phyloP scores from a whole-genome alignment of 2,888 invertebrate species.

The Leptogaster cylindrica region DNA sequence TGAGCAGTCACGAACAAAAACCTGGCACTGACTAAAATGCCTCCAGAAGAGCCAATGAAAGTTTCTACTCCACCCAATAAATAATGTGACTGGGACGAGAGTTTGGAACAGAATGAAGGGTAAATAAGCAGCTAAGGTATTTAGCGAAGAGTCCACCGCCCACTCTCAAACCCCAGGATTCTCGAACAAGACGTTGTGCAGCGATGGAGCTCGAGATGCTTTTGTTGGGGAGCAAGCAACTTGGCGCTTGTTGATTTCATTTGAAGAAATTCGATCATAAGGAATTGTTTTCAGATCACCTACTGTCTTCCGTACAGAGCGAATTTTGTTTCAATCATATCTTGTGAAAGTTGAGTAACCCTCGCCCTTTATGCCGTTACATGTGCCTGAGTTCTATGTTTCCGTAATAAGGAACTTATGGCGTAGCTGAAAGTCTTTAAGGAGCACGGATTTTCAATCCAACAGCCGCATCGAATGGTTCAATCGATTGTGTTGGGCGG shows the following conservation, averaged over 20 bases:
- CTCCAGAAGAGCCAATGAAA: not conserved
- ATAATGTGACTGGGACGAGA: not conserved
- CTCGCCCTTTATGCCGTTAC: too few species aligned
- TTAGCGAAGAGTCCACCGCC: not conserved
- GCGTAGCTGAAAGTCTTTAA: too few species aligned
- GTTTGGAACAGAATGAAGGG: not conserved
- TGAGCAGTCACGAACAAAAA: not conserved
- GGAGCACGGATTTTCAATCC: too few species aligned
- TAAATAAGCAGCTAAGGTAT: not conserved
- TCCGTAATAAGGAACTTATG: too few species aligned
- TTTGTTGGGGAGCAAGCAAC: slow-evolving; percentile 42
- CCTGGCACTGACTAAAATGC: not conserved
- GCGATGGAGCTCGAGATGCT: slow-evolving; percentile 10
- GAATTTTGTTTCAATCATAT: too few species aligned
- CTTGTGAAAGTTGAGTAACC: too few species aligned
- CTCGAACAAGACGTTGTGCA: not conserved
- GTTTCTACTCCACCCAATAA: slow-evolving; percentile 3
- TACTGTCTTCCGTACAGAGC: slow-evolving; percentile 41
- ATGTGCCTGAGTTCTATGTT: too few species aligned
- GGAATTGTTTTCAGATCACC: slow-evolving; percentile 46
- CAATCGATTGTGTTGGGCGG: too few species aligned
- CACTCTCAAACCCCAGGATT: not conserved
- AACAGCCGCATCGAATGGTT: too few species aligned
- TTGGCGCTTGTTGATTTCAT: slow-evolving; percentile 43
- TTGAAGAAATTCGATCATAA: slow-evolving; percentile 44